Base-by-base conservation (phyloP, 2,888 invertebrate species). In the Drosophila niveifrons region DNA sequence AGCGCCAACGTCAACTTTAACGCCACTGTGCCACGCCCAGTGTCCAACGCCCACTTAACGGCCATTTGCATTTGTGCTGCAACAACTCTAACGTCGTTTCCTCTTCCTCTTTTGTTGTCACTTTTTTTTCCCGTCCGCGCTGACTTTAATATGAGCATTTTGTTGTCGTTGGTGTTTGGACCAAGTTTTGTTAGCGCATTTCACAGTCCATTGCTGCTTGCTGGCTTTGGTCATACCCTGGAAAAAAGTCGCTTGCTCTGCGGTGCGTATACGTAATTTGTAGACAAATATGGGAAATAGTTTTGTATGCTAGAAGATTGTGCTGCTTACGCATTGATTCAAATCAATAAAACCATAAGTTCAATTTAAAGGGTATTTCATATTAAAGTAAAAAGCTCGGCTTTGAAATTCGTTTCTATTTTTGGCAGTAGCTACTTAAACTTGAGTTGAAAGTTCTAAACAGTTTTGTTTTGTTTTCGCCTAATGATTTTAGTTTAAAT, bases 31-130 rank as follows among this genome's bases (percentile, higher is more conserved):
- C 18, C 11, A 10, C 39, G 17, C n/a, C 41, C 36, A 9, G 10
- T 2, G 11, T 11, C 34, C 3, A 18, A 18, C 36, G 36, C 65
- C 64, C 64, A 69, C 43, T 66, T 62, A 39, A 43, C 62, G 46
- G 59, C 61, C 72, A 82, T 78, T 80, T 78, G 70, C 72, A 78
- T 80, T 67, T 51, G 23, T 29, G 34, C 58, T 15, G 51, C 29
- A 13, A 6, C 18, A 23, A 23, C 23, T 23, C 23, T 23, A 23
- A 23, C 23, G 23, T 23, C 23, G 23, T 23, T 23, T 23, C 23
- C 23, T 23, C 23, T 23, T 23, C 23, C 23, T 23, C 23, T 23
- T 23, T 6, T 23, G 23, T 23, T 23, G 23, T 10, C 18, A 17
- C 50, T 11, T 15, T 34, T 9, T 4, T 61, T 51, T 43, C 13